Base-by-base conservation (phyloP, 2,113 vertebrate species). In the Dromaius novaehollandiae region DNA sequence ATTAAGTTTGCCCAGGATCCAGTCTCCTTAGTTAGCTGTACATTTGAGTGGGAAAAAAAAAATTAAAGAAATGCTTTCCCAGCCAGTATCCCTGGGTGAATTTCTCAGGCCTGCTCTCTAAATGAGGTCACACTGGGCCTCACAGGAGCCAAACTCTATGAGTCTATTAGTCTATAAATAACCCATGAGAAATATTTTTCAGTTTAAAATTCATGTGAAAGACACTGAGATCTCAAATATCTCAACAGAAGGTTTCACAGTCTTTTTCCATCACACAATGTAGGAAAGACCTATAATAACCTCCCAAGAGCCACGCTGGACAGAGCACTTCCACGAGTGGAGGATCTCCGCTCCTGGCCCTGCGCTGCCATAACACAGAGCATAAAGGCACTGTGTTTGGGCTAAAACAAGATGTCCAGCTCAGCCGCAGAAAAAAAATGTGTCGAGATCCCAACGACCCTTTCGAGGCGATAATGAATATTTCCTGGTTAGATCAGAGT, bases 81-180 rank as follows among this genome's bases (percentile, higher is more conserved):
- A 75, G 9, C 11, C 4, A 65, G 44, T 6, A 28, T 75, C 22
- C 60, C n/a, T 0, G 7, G 34, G 34, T 13, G 34, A 87, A 56
- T 32, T 93, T 96, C 93, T 94, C 90, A 94, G 83, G 93, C 71
- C 60, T 60, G 76, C 76, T 88, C 64, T n/a, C 20, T 9, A 38
- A 64, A 82, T n/a, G 3, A 6, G 0, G 10, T 93, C 94, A 87
- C 89, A 61, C 66, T 69, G 89, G 94, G 53, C 63, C 74, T 82
- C 17, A 36, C 60, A 84, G 53, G 24, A 76, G 61, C 44, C 73
- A 96, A 26, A 34, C 22, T 70, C 68, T 26, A 50, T 19, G 25
- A 34, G 9, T 20, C 63, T 80, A 50, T 19, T 28, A 34, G 9
- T 20, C 63, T 80, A 82, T 76, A 92, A 92, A 96, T 22, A 95